Base-by-base conservation (phyloP, 1,140 invertebrate genomes). In the Megalopta genalis region DNA sequence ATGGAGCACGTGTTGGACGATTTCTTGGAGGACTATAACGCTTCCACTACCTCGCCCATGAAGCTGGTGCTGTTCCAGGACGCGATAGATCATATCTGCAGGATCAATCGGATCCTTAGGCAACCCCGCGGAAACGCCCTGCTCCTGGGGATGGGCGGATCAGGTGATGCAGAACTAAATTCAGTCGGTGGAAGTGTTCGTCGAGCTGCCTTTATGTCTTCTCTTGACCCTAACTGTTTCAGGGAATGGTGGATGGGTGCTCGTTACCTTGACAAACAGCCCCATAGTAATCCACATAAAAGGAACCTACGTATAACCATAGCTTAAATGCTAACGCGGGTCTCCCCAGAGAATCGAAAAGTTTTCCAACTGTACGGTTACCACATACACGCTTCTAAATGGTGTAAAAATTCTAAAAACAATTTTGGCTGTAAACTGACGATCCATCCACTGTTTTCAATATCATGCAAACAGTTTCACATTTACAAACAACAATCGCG, bases 31-130 rank as follows among this genome's bases (percentile, higher is more conserved):
- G 95, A 96, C 60, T 96, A 95, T 89, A 96, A 96, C 86, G 90
- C 89, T n/a, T 91, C 94, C 60, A 94, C 94, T 60, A 96, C 95
- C 69, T 93, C 94, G 37, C 95, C 95, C 0, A 95, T 96, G 95
- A 95, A 95, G 69, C 90, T 96, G 46, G 95, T 96, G 1, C 91
- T 96, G 46, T 96, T 96, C 87, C 89, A 94, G 83, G 95, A 96
- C 88, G 95, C 95, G 9, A 94, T 96, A 67, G 93, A 93, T 84
- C 96, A 96, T 85, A 90, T 96, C 52, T 95, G 94, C 63, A 90
- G 95, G 59, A 95, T 96, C 49, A 93, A 93, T 62, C 91, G 96
- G 14, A 94, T 96, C 27, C 92, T 96, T 4, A 93, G 94, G 64
- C 95, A 95, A 86, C 93, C 94, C 6, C 90, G 93, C 75, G 94